Base-by-base conservation (phyloP, 2,113 vertebrate species). In the Oceanites oceanicus region DNA sequence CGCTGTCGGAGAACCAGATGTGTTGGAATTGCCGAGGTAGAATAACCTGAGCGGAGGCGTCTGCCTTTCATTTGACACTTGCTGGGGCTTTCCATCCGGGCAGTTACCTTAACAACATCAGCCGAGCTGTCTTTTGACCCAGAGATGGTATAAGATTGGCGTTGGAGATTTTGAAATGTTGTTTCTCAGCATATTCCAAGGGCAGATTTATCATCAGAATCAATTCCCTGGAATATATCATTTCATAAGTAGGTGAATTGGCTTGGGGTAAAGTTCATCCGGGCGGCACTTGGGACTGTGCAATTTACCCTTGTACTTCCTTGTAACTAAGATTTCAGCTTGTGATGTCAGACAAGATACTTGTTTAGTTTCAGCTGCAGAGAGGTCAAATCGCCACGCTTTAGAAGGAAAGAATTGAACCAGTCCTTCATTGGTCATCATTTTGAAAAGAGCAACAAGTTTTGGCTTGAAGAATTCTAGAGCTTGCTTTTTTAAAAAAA, bases 181-280 rank as follows among this genome's bases (percentile, higher is more conserved):
- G 71, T 74, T 79, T 19, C 79, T 92, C 79, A 92, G 90, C 7
- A 0, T 9, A 83, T 74, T 59, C 88, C 74, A 74, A 94, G 90
- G 95, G 79, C 96, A 93, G 88, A 86, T 80, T 77, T 90, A 88
- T 94, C 96, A 88, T 68, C 4, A 20, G 92, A 34, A 91, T 80
- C 83, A 88, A 67, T 81, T 88, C 95, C 95, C 94, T 67, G 63
- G 90, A 65, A 77, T 55, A 45, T 44, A 19, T 59, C 5, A 5
- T 96, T 97, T 95, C 95, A 74, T 96, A 95, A 96, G 94, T 93
- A 63, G 92, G 91, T 74, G 94, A 96, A 92, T 47, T 86, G 94
- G 72, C 94, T 55, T 10, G 6, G 94, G 88, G 82, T 77, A 93
- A 93, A 93, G 96, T 96, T 97, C 96, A 84, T 13, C 47, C 80